Evolutionary conservation across 2,113 vertebrate species (phyloP), one percentile per base, ranked within the genome.

Genomic region (Dipodomys spectabilis): DNA sequence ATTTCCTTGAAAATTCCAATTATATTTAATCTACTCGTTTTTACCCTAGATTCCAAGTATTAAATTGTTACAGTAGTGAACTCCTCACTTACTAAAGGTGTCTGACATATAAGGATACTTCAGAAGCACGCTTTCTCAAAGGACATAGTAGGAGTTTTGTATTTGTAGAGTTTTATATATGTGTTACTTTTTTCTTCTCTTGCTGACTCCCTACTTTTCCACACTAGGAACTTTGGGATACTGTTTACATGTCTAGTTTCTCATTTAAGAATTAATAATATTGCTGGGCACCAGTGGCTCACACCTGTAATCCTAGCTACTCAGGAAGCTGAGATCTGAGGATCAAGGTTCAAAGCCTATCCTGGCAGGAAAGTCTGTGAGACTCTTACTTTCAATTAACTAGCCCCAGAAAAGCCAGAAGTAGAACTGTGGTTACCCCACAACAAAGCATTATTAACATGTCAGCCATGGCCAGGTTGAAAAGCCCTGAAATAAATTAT

Each of bases 1-100:
- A 57, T 89, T 57, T 15, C 80, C 27, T 88, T 92, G n/a, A 84
- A 81, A 68, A n/a, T 64, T 79, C 84, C 49, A 71, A 81, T 92
- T 92, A 44, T 77, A 77, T 93, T 93, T 18, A 72, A 82, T 2
- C 18, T 71, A 53, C 12, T 71, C 28, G 44, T 68, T 71, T 19
- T 85, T 45, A 88, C 65, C 30, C n/a, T 96, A 72, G 57, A 79
- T 95, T 78, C 7, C 22, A 82, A 27, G 30, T 90, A 22, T 27
- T 88, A 68, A 73, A 32, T 88, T 78, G 39, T 90, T 91, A 72
- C 0, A 75, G 25, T 89, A 53, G 7, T 86, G 39, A 4, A 77
- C 25, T 80, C 32, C 32, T 53, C 64, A 79, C 11, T 80, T 64
- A 49, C 49, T 82, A 77, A 92, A 86, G 32, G 28, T 81, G 93